Percentiles rank a stretch among this genome's conserved stretches.
Evolutionary conservation across 2,797 vertebrate genomes (phyloP).

Genomic region (Limnodromus scolopaceus): DNA sequence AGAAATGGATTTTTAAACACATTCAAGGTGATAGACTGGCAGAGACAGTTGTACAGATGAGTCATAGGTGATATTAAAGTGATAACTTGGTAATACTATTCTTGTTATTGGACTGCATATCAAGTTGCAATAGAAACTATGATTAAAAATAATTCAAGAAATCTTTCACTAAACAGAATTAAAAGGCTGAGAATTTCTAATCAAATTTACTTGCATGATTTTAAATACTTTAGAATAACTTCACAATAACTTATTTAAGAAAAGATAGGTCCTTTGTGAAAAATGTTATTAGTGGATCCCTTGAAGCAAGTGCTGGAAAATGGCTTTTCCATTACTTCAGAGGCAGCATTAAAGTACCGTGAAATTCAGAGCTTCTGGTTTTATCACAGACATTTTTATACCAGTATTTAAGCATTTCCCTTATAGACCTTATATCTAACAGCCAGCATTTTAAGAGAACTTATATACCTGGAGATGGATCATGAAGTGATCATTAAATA

Average conservation of each 20-base stretch:
- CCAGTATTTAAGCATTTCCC: slow-evolving; percentile 65
- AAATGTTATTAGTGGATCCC: slow-evolving; percentile 65
- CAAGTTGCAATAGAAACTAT: background rate
- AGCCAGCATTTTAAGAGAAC: slow-evolving; percentile 45
- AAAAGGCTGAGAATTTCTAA: slow-evolving; percentile 38
- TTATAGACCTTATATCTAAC: slow-evolving; percentile 29
- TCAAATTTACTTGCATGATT: slow-evolving; percentile 47
- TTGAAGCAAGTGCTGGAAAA: slow-evolving; percentile 78
- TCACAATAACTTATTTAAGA: slow-evolving; percentile 50
- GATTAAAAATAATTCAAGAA: slow-evolving; percentile 18
- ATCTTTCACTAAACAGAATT: slow-evolving; percentile 33
- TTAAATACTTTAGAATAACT: slow-evolving; percentile 69
- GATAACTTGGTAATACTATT: background rate
- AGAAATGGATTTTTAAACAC: background rate
- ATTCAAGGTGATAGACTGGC: background rate
- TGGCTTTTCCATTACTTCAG: slow-evolving; percentile 75
- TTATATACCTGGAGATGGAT: slow-evolving; percentile 32
- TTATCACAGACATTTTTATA: slow-evolving; percentile 73
- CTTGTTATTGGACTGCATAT: background rate
- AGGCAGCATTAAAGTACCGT: slow-evolving; percentile 70
- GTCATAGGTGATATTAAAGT: background rate
- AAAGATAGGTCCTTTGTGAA: slow-evolving; percentile 66
- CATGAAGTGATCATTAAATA: slow-evolving; percentile 45
- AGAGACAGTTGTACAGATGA: background rate
- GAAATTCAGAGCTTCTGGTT: slow-evolving; percentile 75